phyloP scores from a whole-genome alignment of 37 sponge, comb jelly and placozoan genomes.

The Crambe crambe region DNA sequence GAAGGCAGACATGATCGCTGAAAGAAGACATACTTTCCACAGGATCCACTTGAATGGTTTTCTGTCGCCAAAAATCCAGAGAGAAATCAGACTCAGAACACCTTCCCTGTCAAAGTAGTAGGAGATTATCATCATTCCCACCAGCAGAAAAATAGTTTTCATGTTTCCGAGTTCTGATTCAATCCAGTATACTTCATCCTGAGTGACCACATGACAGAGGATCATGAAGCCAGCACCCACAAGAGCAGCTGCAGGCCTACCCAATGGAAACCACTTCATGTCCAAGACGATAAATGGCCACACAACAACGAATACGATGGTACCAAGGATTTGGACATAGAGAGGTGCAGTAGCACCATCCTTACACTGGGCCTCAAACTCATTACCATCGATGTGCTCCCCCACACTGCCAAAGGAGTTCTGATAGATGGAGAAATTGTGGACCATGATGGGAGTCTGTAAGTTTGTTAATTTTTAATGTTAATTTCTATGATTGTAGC shows the following conservation, averaged over 20 bases:
- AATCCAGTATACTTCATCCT: slow-evolving; percentile 69
- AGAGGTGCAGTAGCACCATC: slow-evolving; percentile 24
- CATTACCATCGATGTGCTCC: slow-evolving; percentile 15
- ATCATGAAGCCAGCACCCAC: slow-evolving; percentile 79
- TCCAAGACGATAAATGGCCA: slow-evolving; percentile 91
- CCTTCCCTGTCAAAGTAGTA: slow-evolving; percentile 87
- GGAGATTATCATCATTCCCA: slow-evolving; percentile 91
- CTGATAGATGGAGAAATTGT: neutral
- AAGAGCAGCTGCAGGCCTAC: slow-evolving; percentile 79
- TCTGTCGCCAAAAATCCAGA: slow-evolving; percentile 41
- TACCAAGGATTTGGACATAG: slow-evolving; percentile 69
- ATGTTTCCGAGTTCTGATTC: slow-evolving; percentile 60
- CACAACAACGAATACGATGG: slow-evolving; percentile 70
- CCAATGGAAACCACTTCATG: slow-evolving; percentile 83
- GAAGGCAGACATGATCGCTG: slow-evolving; percentile 74
- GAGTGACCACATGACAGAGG: slow-evolving; percentile 54
- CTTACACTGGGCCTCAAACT: neutral
- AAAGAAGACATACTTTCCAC: slow-evolving; percentile 79
- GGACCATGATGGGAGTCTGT: neutral
- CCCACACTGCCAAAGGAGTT: neutral
- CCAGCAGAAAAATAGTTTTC: slow-evolving; percentile 80
- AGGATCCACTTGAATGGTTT: slow-evolving; percentile 66
- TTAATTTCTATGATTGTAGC: neutral
- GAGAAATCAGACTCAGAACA: slow-evolving; percentile 50
- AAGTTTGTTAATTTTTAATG: too few relatives aligned